Conservation (phyloP, 2,113 vertebrate species). For the Myrmecobius fasciatus region DNA sequence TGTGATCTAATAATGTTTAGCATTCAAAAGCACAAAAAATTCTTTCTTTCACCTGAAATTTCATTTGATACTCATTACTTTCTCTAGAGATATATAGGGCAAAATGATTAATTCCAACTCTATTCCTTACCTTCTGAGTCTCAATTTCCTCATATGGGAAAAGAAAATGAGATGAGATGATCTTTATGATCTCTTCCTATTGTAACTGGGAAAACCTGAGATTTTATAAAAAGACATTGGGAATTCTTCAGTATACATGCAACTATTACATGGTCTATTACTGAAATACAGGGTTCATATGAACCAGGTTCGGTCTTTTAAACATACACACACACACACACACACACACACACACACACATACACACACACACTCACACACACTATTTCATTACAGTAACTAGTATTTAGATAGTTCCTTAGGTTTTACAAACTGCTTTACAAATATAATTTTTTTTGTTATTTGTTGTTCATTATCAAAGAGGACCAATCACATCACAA, state of each 20-base stretch:
- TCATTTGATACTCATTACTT: not conserved
- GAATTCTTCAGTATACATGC: not conserved
- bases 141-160: not conserved
- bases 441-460: not conserved
- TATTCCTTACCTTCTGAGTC: not conserved
- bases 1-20: not conserved
- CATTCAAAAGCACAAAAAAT: not conserved
- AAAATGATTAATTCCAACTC: not conserved
- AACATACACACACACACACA: not conserved
- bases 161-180: not conserved
- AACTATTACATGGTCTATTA: not conserved
- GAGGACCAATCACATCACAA: too few relatives aligned
- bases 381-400: too few relatives aligned
- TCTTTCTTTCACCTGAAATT: not conserved
- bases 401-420: not conserved
- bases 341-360: too few relatives aligned
- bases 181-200: not conserved
- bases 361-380: too few relatives aligned
- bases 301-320: not conserved
- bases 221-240: not conserved
- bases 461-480: too few relatives aligned
- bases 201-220: constrained; percentile 16
- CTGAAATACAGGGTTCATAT: not conserved
- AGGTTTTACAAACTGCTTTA: not conserved
- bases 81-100: not conserved